These are phyloP conservation scores for Augiades crinisus DNA, from an alignment of 2,888 invertebrate genomes.

Conservation along the genomic window DNA sequence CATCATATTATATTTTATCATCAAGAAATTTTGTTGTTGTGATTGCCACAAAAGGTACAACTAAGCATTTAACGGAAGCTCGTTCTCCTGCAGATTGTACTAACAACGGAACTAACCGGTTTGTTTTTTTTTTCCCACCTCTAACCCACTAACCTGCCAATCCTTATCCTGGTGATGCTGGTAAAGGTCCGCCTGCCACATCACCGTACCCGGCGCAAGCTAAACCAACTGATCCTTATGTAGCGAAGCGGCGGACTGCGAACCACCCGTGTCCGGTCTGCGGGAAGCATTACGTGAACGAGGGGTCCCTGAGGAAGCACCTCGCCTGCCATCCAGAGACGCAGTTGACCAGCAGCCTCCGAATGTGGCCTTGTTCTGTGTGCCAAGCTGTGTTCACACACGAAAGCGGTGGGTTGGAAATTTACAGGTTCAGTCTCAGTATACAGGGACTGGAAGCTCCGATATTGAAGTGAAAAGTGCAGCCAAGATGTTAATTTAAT, in stretches of 20 bases:
- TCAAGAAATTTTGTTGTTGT: too few species aligned
- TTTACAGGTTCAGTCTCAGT: not conserved
- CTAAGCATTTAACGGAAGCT: constrained; percentile 39
- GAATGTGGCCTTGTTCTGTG: constrained; percentile 98
- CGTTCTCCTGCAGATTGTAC: constrained; percentile 38
- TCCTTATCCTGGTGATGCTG: constrained; percentile 75
- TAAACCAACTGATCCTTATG: constrained; percentile 87
- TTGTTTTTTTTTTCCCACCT: constrained; percentile 52
- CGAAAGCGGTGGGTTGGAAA: constrained; percentile 89
- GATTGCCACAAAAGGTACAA: too few species aligned
- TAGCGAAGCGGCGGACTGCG: constrained; percentile 96
- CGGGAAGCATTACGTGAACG: constrained; percentile 97
- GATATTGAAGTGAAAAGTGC: not conserved
- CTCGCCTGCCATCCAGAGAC: constrained; percentile 97
- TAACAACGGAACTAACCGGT: constrained; percentile 66
- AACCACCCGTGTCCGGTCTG: constrained; percentile 97
- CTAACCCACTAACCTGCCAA: constrained; percentile 71
- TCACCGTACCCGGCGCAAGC: constrained; percentile 81
- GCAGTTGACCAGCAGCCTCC: constrained; percentile 91
- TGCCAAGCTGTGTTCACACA: constrained; percentile 97
- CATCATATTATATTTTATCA: too few species aligned
- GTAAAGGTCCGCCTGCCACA: constrained; percentile 81
- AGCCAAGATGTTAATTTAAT: not conserved
- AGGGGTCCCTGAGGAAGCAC: constrained; percentile 94
- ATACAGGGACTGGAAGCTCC: not conserved